Conservation (phyloP, 2,888 invertebrate genomes). For the Hyposoter dolosus region DNA sequence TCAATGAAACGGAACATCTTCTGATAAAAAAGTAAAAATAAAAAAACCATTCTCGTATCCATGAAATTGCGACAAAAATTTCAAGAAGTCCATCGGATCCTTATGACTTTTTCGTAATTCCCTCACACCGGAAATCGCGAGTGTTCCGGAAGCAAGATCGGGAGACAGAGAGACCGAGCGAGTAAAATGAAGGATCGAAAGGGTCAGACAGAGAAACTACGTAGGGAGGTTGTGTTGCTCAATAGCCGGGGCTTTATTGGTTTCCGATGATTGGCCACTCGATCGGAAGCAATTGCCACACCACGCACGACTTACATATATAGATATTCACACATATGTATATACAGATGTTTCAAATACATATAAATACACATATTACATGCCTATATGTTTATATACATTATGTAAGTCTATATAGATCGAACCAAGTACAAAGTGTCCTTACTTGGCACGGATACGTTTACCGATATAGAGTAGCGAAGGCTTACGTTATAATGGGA, state of each 20-base stretch:
- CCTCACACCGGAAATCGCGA: conserved; percentile 27
- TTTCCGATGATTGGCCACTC: conserved; percentile 82
- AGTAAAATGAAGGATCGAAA: conserved; percentile 31
- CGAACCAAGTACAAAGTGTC: conserved; percentile 43
- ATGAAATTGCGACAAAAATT: conserved; percentile 26
- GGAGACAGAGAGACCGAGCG: conserved; percentile 37
- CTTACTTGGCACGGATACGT: conserved; percentile 64
- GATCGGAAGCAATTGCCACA: conserved; percentile 80
- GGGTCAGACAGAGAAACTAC: conserved; percentile 45
- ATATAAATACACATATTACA: conserved; percentile 10
- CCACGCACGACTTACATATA: conserved; percentile 64
- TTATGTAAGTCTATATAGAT: conserved; percentile 29
- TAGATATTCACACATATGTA: conserved; percentile 7
- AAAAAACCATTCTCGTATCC: neutral
- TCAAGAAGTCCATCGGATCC: neutral
- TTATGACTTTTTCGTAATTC: conserved; percentile 45
- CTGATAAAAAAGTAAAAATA: neutral
- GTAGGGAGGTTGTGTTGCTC: conserved; percentile 68
- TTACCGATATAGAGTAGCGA: conserved; percentile 56
- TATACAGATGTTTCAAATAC: conserved; percentile 3
- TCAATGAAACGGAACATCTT: neutral
- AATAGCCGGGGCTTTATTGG: conserved; percentile 75
- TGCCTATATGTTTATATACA: conserved; percentile 14
- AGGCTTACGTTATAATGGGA: conserved; percentile 69
- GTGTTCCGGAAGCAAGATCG: conserved; percentile 17